Percentiles rank a stretch among this genome's conserved stretches.
These are phyloP conservation scores for Phocides pigmalion DNA, from an alignment of 1,140 invertebrate species.

Conservation along the genomic window DNA sequence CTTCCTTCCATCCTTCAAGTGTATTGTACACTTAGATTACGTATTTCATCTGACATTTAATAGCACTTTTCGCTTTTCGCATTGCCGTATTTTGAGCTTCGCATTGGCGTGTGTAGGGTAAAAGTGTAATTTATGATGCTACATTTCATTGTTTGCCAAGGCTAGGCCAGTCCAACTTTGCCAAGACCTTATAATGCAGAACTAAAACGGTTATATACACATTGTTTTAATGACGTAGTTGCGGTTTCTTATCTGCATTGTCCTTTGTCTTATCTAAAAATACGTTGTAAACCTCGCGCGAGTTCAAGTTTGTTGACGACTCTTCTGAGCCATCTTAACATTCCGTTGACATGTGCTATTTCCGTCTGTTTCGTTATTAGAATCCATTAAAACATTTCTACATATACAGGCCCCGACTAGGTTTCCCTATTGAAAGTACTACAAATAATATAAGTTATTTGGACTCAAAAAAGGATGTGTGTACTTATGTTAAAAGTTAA, in stretches of 20 bases:
- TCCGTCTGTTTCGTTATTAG: background rate
- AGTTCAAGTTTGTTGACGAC: slow-evolving; percentile 9
- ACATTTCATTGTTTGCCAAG: slow-evolving; percentile 33
- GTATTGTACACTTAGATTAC: background rate
- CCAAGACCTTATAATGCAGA: slow-evolving; percentile 15
- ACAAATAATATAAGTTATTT: too few relatives aligned
- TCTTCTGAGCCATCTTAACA: background rate
- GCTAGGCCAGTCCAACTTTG: slow-evolving; percentile 7
- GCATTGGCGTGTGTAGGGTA: slow-evolving; percentile 6
- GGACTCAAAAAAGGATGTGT: too few relatives aligned
- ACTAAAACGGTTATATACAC: slow-evolving; percentile 12
- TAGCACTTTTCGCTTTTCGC: slow-evolving; percentile 24
- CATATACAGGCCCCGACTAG: too few relatives aligned
- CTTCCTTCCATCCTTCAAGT: background rate
- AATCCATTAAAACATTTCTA: too few relatives aligned
- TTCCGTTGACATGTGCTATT: slow-evolving; percentile 12
- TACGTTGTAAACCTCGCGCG: slow-evolving; percentile 10
- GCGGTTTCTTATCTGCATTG: slow-evolving; percentile 19
- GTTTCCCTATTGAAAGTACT: too few relatives aligned
- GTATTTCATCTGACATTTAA: slow-evolving; percentile 10
- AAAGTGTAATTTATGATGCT: slow-evolving; percentile 24
- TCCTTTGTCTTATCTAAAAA: slow-evolving; percentile 4
- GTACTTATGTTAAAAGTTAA: too few relatives aligned
- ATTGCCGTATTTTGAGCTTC: slow-evolving; percentile 18
- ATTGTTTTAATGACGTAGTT: slow-evolving; percentile 21